Evolutionary conservation across 1,140 invertebrate species (phyloP), one percentile per base, ranked within the genome.

Genomic region (Drosophila sturtevanti): DNA sequence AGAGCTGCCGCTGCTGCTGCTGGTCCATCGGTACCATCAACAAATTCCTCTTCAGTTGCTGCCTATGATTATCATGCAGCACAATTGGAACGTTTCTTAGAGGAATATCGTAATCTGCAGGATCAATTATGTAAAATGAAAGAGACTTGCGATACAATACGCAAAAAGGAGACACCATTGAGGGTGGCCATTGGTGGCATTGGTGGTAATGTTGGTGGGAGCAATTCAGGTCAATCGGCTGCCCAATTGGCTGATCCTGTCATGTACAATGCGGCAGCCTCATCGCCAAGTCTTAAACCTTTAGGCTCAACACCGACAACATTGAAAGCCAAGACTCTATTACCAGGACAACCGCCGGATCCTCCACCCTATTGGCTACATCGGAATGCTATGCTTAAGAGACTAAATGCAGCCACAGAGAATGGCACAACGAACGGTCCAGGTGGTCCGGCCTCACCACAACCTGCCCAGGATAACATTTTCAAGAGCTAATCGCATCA

Each of bases 111-210:
- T 72, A 94, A 93, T 77, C 93, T 96, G 48, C 95, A 96, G 89
- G 95, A 96, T 89, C 95, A 96, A 87, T 89, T 96, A 65, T 95
- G 94, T 61, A 95, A 94, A 89, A 96, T 96, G 95, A 96, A 96
- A 81, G 94, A 95, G 78, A 95, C 95, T 24, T 95, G 95, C 81
- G 95, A 95, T 77, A 94, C 93, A 67, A 93, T 95, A 62, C 91
- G 92, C 37, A 92, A 93, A 37, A 94, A 94, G 81, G 92, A 93
- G 72, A 92, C 85, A 2, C 91, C 91, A 0, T 63, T 91, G n/a
- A 77, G 91, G 7, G 89, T 79, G 12, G 76, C 92, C 27, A 91
- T 93, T 48, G 82, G 81, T 9, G 92, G 37, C n/a, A n/a, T n/a
- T 38, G 37, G 37, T 38, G 37, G 37, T 4, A 38, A 38, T 1